A percentile compares a stretch with the other conserved stretches of the same genome.
Conservation (phyloP, 2,888 invertebrate species). For the Sylvicola cinctus region DNA sequence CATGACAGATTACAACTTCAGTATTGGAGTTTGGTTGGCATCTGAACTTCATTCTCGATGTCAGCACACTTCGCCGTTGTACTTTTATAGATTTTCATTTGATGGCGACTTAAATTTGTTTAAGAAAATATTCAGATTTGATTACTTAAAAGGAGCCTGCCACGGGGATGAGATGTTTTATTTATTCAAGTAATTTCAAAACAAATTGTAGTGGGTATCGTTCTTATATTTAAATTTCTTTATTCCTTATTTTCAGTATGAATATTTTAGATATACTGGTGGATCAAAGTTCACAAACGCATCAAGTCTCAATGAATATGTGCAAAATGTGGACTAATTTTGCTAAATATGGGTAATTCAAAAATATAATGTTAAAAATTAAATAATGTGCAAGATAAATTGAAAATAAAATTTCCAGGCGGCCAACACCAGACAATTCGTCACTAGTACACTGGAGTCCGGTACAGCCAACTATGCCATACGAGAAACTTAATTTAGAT, state of each 20-base stretch:
- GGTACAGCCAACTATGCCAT: no score
- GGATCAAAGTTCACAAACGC: not conserved
- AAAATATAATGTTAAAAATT: not conserved
- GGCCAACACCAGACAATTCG: not conserved
- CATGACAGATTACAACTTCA: constrained; percentile 26
- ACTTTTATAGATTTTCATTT: constrained; percentile 35
- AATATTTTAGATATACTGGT: not conserved
- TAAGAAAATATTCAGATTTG: constrained; percentile 24
- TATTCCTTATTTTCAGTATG: not conserved
- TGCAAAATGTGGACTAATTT: constrained; percentile 40
- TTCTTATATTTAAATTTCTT: not conserved
- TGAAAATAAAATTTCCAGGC: not conserved
- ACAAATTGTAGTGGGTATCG: not conserved
- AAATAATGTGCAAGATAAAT: not conserved
- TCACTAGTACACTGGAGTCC: no score
- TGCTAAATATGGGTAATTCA: constrained; percentile 29
- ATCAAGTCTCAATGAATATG: constrained; percentile 24
- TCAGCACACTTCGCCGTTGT: constrained; percentile 22
- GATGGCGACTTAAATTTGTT: constrained; percentile 31
- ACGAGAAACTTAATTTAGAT: no score
- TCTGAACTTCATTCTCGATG: not conserved
- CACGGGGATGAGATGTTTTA: constrained; percentile 41
- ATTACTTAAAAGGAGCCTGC: constrained; percentile 29
- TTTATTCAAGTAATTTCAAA: constrained; percentile 24
- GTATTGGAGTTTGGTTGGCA: not conserved